phyloP scores from a whole-genome alignment of 2,797 vertebrate genomes.

The Esox lucius region DNA sequence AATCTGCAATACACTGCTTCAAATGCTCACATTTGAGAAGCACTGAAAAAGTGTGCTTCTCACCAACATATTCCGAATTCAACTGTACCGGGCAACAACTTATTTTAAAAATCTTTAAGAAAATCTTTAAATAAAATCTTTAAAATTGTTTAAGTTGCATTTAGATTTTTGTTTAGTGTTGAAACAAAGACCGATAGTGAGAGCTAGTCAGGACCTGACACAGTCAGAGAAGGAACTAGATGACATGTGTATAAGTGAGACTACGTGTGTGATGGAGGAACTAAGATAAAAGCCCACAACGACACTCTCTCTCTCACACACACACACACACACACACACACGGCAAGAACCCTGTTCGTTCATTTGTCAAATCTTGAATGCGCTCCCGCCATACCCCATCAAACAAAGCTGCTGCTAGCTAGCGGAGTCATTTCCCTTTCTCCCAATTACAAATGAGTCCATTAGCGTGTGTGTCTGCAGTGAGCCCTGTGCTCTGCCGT shows the following conservation, averaged over 20 bases:
- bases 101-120: too few species aligned
- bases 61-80: too few species aligned
- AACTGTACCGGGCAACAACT: too few species aligned
- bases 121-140: too few species aligned
- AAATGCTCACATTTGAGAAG: too few species aligned
- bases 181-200: not conserved
- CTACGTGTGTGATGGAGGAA: slow-evolving; percentile 41
- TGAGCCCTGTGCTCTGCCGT: slow-evolving; percentile 86
- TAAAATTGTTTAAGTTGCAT: too few species aligned
- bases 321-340: slow-evolving; percentile 69
- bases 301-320: not conserved
- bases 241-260: not conserved
- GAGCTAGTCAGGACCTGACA: slow-evolving; percentile 72
- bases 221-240: slow-evolving; percentile 72
- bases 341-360: slow-evolving; percentile 80
- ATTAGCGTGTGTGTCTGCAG: slow-evolving; percentile 97
- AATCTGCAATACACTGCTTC: too few species aligned
- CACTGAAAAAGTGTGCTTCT: too few species aligned
- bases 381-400: slow-evolving; percentile 89
- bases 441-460: slow-evolving; percentile 99
- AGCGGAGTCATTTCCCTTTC: slow-evolving; percentile 94
- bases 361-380: slow-evolving; percentile 93
- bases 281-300: slow-evolving; percentile 54
- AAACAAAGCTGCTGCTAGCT: slow-evolving; percentile 87
- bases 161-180: too few species aligned